These are phyloP conservation scores for Deilephila elpenor DNA, from an alignment of 2,888 invertebrate species.

Conservation along the genomic window DNA sequence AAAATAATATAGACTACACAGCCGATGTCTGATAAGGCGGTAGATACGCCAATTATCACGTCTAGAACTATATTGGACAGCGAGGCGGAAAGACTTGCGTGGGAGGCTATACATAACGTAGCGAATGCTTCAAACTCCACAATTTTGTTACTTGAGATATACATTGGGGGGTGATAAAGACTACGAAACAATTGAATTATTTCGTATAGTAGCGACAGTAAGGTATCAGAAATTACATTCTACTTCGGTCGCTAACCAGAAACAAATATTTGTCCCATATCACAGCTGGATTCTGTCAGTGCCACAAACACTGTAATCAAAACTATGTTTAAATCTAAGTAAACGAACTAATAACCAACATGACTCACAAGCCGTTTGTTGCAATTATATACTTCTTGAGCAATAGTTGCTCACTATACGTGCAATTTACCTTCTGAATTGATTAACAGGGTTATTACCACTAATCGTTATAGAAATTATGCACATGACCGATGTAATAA, in stretches of 20 bases:
- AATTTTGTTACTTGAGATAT: neutral
- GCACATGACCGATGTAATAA: conserved; percentile 9
- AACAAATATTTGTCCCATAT: too few species aligned
- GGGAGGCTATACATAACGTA: conserved; percentile 4
- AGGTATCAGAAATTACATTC: too few species aligned
- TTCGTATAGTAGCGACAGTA: too few species aligned
- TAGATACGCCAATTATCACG: conserved; percentile 12
- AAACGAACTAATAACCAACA: too few species aligned
- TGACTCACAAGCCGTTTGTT: too few species aligned
- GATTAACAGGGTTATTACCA: neutral
- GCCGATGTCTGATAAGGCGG: neutral
- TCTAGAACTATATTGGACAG: conserved; percentile 11
- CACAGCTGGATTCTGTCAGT: too few species aligned
- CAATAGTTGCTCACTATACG: neutral
- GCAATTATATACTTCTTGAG: too few species aligned
- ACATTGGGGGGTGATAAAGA: too few species aligned
- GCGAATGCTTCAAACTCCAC: neutral
- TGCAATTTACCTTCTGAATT: neutral
- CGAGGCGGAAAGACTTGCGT: conserved; percentile 8
- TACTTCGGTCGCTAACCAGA: too few species aligned
- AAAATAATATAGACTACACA: neutral
- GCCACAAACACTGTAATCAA: too few species aligned
- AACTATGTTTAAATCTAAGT: too few species aligned
- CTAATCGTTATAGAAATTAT: conserved; percentile 4
- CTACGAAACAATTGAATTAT: too few species aligned